A percentile compares a stretch with the other conserved stretches of the same genome.
Conservation (phyloP, 2,888 invertebrate species). For the Vesta saturnalis region DNA sequence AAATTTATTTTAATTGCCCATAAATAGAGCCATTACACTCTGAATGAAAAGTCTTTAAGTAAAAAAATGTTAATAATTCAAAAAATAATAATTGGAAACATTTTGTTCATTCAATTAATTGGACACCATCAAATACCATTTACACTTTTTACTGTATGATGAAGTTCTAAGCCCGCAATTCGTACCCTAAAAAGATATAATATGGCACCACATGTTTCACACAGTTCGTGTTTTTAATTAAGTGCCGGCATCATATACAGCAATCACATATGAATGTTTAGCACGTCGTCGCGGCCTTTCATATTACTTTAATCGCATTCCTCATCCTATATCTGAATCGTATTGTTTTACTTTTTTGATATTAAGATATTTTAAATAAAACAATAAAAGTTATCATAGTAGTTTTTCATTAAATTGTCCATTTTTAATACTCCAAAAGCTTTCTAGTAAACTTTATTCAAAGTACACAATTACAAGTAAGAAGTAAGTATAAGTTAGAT, state of each 20-base stretch:
- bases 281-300: constrained; percentile 34
- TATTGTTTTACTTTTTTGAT: constrained; percentile 31
- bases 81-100: not conserved
- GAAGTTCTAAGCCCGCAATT: not conserved
- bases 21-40: no score
- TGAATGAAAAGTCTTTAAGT: no score
- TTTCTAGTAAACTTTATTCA: not conserved
- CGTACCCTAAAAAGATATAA: constrained; percentile 12
- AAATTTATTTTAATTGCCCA: no score
- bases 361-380: constrained; percentile 13
- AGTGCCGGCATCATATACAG: constrained; percentile 31
- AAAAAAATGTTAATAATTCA: no score
- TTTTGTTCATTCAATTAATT: not conserved
- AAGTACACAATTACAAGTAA: not conserved
- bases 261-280: constrained; percentile 40
- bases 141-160: not conserved
- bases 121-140: not conserved
- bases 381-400: not conserved
- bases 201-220: constrained; percentile 31
- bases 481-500: no score
- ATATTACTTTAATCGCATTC: constrained; percentile 25
- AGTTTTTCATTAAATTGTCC: not conserved
- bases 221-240: constrained; percentile 39
- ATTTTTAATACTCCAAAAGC: not conserved
- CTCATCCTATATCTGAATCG: constrained; percentile 15